These are phyloP conservation scores for Prunella fulvescens DNA, from an alignment of 2,113 vertebrate species.

Conservation along the genomic window DNA sequence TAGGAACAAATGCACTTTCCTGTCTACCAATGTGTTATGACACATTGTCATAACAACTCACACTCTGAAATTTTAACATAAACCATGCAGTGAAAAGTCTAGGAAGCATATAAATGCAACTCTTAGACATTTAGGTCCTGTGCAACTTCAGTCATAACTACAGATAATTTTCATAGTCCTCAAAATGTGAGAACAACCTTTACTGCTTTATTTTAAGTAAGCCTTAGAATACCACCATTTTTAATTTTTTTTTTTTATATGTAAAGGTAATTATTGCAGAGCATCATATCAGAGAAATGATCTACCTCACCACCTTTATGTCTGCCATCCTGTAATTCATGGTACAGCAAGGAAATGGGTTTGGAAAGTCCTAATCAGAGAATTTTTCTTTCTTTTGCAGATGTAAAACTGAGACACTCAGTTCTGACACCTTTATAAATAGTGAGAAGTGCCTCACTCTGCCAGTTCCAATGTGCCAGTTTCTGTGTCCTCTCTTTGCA, in stretches of 20 bases:
- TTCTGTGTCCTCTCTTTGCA: neutral
- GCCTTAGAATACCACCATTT: neutral
- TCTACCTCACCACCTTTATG: neutral
- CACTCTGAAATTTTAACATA: neutral
- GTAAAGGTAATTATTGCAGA: neutral
- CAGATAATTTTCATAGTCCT: neutral
- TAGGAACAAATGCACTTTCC: neutral
- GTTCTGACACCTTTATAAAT: neutral
- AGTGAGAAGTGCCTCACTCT: neutral
- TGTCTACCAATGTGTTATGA: neutral
- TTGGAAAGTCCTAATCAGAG: neutral
- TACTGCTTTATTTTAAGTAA: neutral
- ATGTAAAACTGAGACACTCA: neutral
- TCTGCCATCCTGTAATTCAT: neutral
- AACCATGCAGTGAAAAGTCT: neutral
- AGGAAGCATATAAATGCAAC: neutral
- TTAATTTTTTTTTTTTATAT: neutral
- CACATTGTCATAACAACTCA: neutral
- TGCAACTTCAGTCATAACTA: neutral
- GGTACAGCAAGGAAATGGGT: neutral
- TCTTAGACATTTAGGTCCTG: neutral
- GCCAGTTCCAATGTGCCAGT: neutral
- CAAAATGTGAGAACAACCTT: neutral
- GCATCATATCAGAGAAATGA: neutral
- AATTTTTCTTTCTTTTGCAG: neutral